A percentile compares a stretch with the other conserved stretches of the same genome.
Conservation (phyloP, 2,888 invertebrate genomes). For the Watsonalla cultraria region DNA sequence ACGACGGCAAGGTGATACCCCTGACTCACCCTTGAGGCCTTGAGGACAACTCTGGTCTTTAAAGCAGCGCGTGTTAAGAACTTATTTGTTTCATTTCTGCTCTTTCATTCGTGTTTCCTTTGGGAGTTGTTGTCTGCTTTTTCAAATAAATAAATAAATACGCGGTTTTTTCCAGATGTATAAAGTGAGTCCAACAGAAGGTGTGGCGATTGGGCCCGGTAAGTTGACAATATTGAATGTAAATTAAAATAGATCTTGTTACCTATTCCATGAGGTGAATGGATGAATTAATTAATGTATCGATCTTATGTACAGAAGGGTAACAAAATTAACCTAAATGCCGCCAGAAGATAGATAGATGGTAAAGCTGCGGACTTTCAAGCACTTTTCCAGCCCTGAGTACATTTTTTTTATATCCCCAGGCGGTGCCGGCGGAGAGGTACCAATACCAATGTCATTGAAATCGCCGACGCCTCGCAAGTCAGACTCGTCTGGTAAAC, state of each 20-base stretch:
- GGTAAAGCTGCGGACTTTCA: too few species aligned
- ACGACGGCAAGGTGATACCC: conserved; percentile 56
- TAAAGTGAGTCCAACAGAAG: conserved; percentile 45
- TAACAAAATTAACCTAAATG: too few species aligned
- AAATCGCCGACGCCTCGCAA: conserved; percentile 26
- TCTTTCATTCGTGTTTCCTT: neutral
- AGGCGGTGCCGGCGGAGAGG: conserved; percentile 44
- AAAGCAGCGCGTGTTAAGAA: too few species aligned
- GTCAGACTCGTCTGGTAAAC: conserved; percentile 20
- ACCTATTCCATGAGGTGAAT: too few species aligned
- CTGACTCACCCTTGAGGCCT: too few species aligned
- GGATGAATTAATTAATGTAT: too few species aligned
- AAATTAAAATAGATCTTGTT: too few species aligned
- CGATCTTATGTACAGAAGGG: too few species aligned
- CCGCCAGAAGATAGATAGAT: too few species aligned
- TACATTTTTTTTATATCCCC: conserved; percentile 1
- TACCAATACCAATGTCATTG: conserved; percentile 35
- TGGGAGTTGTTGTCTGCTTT: too few species aligned
- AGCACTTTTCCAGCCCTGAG: neutral
- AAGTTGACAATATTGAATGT: conserved; percentile 5
- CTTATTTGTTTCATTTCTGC: neutral
- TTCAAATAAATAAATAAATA: conserved; percentile 1
- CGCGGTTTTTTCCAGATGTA: conserved; percentile 50
- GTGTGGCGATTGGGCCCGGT: conserved; percentile 51
- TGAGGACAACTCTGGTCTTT: too few species aligned